Conservation (phyloP, 2,888 invertebrate genomes). For the Cryptocephalus moraei region DNA sequence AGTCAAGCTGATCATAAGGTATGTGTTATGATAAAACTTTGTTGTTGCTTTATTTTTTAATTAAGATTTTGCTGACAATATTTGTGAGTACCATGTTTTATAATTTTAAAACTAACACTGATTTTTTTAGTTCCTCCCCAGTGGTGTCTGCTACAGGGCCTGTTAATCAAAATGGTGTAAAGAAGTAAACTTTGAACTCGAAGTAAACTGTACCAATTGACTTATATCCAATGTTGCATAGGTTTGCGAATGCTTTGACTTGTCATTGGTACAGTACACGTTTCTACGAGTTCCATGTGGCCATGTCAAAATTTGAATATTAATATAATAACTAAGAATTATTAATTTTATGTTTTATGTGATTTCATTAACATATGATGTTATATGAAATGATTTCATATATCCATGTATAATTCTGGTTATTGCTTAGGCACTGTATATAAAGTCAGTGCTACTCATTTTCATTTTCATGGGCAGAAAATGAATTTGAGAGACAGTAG, state of each 20-base stretch:
- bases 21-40: neutral
- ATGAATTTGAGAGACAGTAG: slow-evolving; percentile 35
- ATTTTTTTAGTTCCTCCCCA: slow-evolving; percentile 14
- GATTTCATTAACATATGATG: slow-evolving; percentile 33
- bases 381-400: slow-evolving; percentile 37
- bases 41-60: neutral
- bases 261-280: slow-evolving; percentile 29
- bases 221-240: slow-evolving; percentile 6
- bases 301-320: slow-evolving; percentile 28
- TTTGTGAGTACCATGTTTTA: neutral
- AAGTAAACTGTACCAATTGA: slow-evolving; percentile 28
- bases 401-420: slow-evolving; percentile 35
- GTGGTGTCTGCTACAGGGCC: slow-evolving; percentile 23
- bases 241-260: slow-evolving; percentile 5
- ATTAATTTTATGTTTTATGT: slow-evolving; percentile 32
- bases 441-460: slow-evolving; percentile 32
- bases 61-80: too few species aligned
- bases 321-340: slow-evolving; percentile 31
- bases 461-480: slow-evolving; percentile 37
- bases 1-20: too few species aligned
- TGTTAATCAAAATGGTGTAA: slow-evolving; percentile 30
- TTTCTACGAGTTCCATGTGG: slow-evolving; percentile 34
- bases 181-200: slow-evolving; percentile 30
- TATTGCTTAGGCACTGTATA: slow-evolving; percentile 33
- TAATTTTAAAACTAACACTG: neutral